These are phyloP conservation scores for Pseudococcus viburni DNA, from an alignment of 2,888 invertebrate species.

Conservation along the genomic window DNA sequence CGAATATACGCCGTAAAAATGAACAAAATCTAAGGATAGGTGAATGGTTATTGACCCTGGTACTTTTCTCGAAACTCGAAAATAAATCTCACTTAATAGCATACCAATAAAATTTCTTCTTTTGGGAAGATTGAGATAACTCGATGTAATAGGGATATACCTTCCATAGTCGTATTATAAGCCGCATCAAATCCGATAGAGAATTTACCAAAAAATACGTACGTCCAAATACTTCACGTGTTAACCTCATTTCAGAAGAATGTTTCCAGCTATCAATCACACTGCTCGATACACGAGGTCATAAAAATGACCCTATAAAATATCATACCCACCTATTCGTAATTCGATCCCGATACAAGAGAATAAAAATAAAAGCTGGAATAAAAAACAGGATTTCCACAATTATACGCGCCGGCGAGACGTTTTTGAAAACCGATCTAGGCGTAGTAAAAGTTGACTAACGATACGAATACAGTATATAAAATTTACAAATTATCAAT, in stretches of 20 bases:
- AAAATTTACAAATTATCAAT: constrained; percentile 13
- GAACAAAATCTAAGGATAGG: background rate
- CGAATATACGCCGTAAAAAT: background rate
- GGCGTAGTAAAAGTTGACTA: background rate
- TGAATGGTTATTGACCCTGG: constrained; percentile 4
- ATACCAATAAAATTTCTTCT: background rate
- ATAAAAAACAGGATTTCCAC: background rate
- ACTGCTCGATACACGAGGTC: background rate
- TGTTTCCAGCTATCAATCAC: constrained; percentile 28
- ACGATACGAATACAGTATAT: background rate
- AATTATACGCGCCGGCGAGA: background rate
- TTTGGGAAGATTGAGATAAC: background rate
- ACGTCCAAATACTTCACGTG: constrained; percentile 12
- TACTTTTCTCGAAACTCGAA: background rate
- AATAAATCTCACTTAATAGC: constrained; percentile 4
- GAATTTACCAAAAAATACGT: background rate
- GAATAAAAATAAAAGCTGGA: too few relatives aligned
- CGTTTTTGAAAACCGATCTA: background rate
- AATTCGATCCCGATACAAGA: constrained; percentile 17
- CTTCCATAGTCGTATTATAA: background rate
- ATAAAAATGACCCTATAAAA: constrained; percentile 19
- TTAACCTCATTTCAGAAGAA: constrained; percentile 16
- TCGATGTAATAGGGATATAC: background rate
- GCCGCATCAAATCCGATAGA: background rate
- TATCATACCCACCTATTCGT: background rate